Evolutionary conservation across 2,888 invertebrate species (phyloP), one percentile per base, ranked within the genome.

Genomic region (Agrotis segetum): DNA sequence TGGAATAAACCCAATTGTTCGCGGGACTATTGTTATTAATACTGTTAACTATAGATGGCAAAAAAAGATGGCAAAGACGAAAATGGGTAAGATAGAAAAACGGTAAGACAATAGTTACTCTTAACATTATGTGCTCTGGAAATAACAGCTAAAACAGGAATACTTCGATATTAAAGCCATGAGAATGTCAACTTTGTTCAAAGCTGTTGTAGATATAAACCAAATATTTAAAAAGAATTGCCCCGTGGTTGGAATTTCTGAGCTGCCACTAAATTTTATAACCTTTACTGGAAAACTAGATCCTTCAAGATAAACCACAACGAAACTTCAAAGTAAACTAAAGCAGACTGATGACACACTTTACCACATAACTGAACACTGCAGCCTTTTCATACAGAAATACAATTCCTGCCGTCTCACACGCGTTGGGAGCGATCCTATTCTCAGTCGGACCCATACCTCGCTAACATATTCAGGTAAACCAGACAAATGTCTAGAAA

Each of bases 401-500:
- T 60, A 80, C 75, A 67, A 79, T 67, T 47, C 50, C 17, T 55
- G 19, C 34, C 40, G 49, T 73, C 29, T 65, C 66, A 16, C 49
- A 53, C 49, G 14, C 19, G 34, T 9, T 50, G 40, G 50, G 50
- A 40, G 53, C 67, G 47, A 14, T 40, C 29, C 55, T 65, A 67
- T 72, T 82, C 79, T 52, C 53, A 46, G 53, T 52, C 50, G 53
- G 64, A 49, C 46, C 72, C 78, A 61, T 65, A 24, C 44, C 60
- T 69, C 77, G 24, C 77, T 71, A 81, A 82, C 79, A 77, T 71
- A 79, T 82, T 79, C 79, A 82, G 72, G 79, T 72, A 70, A 76
- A 72, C 69, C 77, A 72, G 81, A 77, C 81, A 73, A 81, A 81
- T 77, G 81, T 81, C 73, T 71, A 59, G 77, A 58, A 80, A 77